Percentiles rank a stretch among this genome's conserved stretches.
These are phyloP conservation scores for Aurelia sp. DNA, from an alignment of 30 jellyfish, hydroid and myxozoan species.

Conservation along the genomic window DNA sequence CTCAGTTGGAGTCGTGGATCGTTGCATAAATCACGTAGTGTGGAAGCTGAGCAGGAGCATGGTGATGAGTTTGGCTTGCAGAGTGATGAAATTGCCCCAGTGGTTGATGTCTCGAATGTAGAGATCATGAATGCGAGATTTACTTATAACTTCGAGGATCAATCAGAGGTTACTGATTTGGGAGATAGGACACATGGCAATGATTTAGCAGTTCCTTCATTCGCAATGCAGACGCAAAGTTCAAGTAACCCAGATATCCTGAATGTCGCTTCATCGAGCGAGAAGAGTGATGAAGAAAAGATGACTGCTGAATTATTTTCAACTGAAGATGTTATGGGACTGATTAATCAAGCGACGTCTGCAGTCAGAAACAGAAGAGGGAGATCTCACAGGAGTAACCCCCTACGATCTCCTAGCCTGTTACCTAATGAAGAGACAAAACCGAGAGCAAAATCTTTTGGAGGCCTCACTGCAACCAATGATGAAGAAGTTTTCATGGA, in stretches of 20 bases:
- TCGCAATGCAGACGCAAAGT: neutral
- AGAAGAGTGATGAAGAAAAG: conserved; percentile 33
- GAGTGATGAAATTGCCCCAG: neutral
- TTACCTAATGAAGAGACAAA: neutral
- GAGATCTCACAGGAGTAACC: conserved; percentile 46
- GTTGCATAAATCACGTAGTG: conserved; percentile 19
- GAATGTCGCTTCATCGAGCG: neutral
- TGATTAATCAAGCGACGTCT: conserved; percentile 82
- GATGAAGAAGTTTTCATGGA: conserved; percentile 15
- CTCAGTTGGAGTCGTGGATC: conserved; percentile 57
- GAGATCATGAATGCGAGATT: neutral
- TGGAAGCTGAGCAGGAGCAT: conserved; percentile 35
- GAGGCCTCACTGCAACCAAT: neutral
- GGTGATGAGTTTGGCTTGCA: neutral
- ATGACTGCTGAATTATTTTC: conserved; percentile 36
- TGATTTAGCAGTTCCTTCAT: neutral
- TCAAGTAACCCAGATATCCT: conserved; percentile 3
- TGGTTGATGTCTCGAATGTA: neutral
- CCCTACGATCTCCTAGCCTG: neutral
- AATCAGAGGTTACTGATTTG: too few species aligned
- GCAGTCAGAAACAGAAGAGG: conserved; percentile 88
- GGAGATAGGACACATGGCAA: neutral
- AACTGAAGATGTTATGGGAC: conserved; percentile 51
- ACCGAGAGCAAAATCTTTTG: conserved; percentile 8
- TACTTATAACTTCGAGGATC: neutral